Conservation (phyloP, 2,797 vertebrate species). For the Philypnodon macrostomus region DNA sequence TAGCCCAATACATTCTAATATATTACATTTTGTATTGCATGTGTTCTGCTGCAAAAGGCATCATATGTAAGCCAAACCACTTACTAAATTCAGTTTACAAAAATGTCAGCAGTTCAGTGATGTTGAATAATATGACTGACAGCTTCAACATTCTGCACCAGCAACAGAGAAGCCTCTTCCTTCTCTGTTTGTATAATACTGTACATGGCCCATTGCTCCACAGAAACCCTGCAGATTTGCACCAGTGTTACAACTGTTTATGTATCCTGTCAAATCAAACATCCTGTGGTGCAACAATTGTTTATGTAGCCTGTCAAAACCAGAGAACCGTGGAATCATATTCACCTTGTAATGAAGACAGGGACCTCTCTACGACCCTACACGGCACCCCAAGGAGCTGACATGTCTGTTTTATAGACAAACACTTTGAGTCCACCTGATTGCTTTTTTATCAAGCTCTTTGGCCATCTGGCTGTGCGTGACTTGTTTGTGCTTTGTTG, state of each 20-base stretch:
- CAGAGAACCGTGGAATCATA: constrained; percentile 27
- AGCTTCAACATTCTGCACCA: constrained; percentile 4
- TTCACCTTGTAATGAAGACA: constrained; percentile 37
- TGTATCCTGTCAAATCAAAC: constrained; percentile 51
- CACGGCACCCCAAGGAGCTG: constrained; percentile 15
- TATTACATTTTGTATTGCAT: too few species aligned
- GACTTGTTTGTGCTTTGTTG: constrained; percentile 3
- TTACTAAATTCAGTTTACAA: neutral
- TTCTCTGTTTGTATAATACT: neutral
- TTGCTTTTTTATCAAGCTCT: constrained; percentile 19
- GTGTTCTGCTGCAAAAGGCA: too few species aligned
- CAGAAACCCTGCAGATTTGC: constrained; percentile 23
- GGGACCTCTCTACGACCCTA: constrained; percentile 27
- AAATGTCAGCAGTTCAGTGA: neutral
- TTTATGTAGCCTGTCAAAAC: constrained; percentile 48
- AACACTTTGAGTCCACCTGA: constrained; percentile 14
- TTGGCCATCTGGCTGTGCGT: constrained; percentile 12
- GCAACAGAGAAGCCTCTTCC: constrained; percentile 15
- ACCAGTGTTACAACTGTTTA: constrained; percentile 37
- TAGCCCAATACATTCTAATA: too few species aligned
- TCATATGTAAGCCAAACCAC: too few species aligned
- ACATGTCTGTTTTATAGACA: constrained; percentile 21
- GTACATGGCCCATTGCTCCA: neutral
- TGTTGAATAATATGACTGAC: constrained; percentile 16
- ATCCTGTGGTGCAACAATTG: constrained; percentile 27